Percentiles rank a stretch among this genome's conserved stretches.
Evolutionary conservation across 1,140 invertebrate species (phyloP).

Genomic region (Potamilus streckersoni): DNA sequence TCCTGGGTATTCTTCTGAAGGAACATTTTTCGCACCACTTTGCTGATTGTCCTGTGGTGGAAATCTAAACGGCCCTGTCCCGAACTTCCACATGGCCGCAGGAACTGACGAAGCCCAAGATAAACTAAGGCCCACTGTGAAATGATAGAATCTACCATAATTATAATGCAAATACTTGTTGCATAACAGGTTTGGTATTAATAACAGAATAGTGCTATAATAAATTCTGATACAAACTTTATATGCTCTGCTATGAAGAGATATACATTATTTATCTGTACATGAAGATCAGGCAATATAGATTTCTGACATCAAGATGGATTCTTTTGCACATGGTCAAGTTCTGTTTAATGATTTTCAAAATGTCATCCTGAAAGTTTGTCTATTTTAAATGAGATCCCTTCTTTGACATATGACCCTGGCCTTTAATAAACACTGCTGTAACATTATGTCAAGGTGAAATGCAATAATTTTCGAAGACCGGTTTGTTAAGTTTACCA

Average conservation of each 20-base stretch:
- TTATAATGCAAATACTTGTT: neutral
- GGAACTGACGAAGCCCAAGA: slow-evolving; percentile 34
- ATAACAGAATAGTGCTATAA: neutral
- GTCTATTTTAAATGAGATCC: too few species aligned
- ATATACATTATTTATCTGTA: neutral
- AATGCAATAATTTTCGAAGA: too few species aligned
- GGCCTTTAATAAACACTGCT: too few species aligned
- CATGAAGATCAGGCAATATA: neutral
- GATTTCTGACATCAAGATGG: too few species aligned
- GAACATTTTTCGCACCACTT: slow-evolving; percentile 43
- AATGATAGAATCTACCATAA: slow-evolving; percentile 1
- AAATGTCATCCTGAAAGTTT: too few species aligned
- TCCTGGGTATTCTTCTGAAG: slow-evolving; percentile 13
- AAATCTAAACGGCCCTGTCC: slow-evolving; percentile 49
- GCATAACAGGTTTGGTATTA: neutral
- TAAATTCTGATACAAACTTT: neutral
- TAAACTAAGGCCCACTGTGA: slow-evolving; percentile 42
- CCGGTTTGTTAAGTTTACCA: too few species aligned
- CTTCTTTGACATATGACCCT: too few species aligned
- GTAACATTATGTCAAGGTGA: too few species aligned
- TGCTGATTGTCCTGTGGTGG: slow-evolving; percentile 49
- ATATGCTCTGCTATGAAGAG: neutral
- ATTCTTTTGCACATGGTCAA: too few species aligned
- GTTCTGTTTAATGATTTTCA: too few species aligned
- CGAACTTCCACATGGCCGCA: slow-evolving; percentile 40